Conservation (phyloP, 1,140 invertebrate genomes). For the Pseudoatta argentina region DNA sequence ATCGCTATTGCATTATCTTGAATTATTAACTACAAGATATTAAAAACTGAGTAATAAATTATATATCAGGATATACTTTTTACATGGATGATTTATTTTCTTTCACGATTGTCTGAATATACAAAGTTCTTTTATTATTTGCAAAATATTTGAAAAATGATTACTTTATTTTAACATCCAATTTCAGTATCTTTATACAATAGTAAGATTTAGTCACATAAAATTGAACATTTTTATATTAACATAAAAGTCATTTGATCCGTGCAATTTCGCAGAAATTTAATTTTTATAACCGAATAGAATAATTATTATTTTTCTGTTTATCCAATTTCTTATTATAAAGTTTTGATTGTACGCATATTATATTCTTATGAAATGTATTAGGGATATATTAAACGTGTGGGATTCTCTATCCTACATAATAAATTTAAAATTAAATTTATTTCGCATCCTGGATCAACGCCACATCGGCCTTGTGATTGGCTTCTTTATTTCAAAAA, state of each 20-base stretch:
- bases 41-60: neutral
- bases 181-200: neutral
- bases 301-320: neutral
- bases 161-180: neutral
- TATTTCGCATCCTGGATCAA: constrained; percentile 47
- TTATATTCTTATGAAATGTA: neutral
- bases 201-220: neutral
- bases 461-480: constrained; percentile 76
- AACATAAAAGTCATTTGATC: neutral
- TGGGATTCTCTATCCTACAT: neutral
- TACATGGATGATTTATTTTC: neutral
- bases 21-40: neutral
- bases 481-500: constrained; percentile 81
- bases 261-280: neutral
- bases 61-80: neutral
- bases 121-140: neutral
- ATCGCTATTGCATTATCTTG: neutral
- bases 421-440: constrained; percentile 58
- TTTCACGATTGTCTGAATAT: neutral
- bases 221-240: neutral
- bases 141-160: neutral
- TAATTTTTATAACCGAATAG: neutral
- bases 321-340: neutral
- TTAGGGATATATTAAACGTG: neutral
- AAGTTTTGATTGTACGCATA: neutral